Percentiles rank a stretch among this genome's conserved stretches.
phyloP scores from a whole-genome alignment of 2,113 vertebrate genomes.

The Carassius carassius region DNA sequence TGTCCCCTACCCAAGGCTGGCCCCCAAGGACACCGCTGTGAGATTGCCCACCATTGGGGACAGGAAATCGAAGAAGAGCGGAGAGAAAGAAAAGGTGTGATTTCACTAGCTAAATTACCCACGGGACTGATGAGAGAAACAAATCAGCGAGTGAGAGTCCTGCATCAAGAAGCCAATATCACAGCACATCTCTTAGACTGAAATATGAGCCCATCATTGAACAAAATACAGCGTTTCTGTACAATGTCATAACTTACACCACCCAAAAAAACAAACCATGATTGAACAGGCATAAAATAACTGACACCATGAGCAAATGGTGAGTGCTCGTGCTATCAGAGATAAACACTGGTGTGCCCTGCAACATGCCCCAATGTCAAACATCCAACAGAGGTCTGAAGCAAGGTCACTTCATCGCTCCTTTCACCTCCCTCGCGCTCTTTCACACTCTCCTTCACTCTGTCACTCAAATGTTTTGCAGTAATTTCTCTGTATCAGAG shows the following conservation, averaged over 20 bases:
- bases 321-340: not conserved
- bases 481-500: conserved; percentile 48
- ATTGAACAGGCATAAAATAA: not conserved
- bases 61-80: conserved; percentile 62
- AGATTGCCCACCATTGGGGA: conserved; percentile 57
- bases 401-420: conserved; percentile 28
- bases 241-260: conserved; percentile 24
- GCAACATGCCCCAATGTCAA: conserved; percentile 32
- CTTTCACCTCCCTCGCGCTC: conserved; percentile 5
- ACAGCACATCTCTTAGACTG: conserved; percentile 29
- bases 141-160: conserved; percentile 28
- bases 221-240: conserved; percentile 14
- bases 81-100: conserved; percentile 61
- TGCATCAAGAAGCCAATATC: conserved; percentile 30
- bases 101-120: conserved; percentile 64
- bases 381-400: conserved; percentile 11
- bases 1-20: conserved; percentile 38
- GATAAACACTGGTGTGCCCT: conserved; percentile 14
- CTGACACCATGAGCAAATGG: not conserved
- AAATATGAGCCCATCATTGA: conserved; percentile 25
- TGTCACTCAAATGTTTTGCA: conserved; percentile 48
- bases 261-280: conserved; percentile 9
- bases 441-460: conserved; percentile 31
- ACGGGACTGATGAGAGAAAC: conserved; percentile 52
- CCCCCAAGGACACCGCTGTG: conserved; percentile 55